phyloP scores from a whole-genome alignment of 2,888 invertebrate species.

The Crepidodera aurea region DNA sequence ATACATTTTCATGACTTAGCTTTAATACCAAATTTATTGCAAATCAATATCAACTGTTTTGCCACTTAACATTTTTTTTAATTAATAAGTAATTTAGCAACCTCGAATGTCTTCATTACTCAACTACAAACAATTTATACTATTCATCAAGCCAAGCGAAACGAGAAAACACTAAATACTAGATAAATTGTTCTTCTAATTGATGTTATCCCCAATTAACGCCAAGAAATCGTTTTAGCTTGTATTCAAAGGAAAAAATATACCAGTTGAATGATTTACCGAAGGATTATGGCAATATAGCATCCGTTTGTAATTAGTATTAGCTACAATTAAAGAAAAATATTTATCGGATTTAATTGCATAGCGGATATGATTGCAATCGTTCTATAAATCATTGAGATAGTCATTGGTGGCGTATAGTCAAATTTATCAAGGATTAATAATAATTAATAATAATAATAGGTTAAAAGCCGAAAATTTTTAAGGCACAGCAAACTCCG shows the following conservation, averaged over 20 bases:
- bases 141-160: neutral
- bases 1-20: no score
- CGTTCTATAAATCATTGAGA: conserved; percentile 13
- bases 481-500: no score
- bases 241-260: conserved; percentile 1
- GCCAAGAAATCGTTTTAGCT: conserved; percentile 16
- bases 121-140: neutral
- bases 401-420: conserved; percentile 3
- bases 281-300: conserved; percentile 19
- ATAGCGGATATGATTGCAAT: conserved; percentile 22
- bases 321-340: conserved; percentile 27
- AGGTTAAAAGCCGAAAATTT: no score
- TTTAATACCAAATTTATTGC: no score
- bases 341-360: conserved; percentile 30
- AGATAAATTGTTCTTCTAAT: conserved; percentile 17
- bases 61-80: no score
- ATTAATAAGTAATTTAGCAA: no score
- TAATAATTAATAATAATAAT: no score
- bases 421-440: no score
- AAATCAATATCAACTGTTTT: no score
- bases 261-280: conserved; percentile 12
- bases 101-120: conserved; percentile 2
- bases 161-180: conserved; percentile 2
- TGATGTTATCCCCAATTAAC: conserved; percentile 24
- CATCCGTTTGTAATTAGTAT: conserved; percentile 27